These are phyloP conservation scores for Brenthis ino DNA, from an alignment of 2,888 invertebrate genomes.

Conservation along the genomic window DNA sequence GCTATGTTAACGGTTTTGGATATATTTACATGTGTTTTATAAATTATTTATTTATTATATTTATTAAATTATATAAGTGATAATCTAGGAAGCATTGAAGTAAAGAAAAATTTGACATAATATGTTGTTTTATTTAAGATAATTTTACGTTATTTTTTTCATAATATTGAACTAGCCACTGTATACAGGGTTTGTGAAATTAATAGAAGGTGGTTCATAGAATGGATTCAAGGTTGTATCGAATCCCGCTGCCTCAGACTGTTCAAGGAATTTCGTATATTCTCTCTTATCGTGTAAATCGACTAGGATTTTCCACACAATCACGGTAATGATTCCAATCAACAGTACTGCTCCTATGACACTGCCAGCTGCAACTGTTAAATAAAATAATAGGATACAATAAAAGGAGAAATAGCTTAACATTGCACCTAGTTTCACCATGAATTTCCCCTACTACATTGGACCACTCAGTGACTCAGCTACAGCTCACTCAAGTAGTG, in stretches of 20 bases:
- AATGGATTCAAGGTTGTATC: constrained; percentile 53
- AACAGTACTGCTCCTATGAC: constrained; percentile 57
- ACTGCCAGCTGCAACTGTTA: constrained; percentile 59
- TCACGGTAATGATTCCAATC: constrained; percentile 62
- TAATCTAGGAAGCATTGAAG: not conserved
- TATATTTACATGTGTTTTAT: constrained; percentile 47
- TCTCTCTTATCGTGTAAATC: constrained; percentile 62
- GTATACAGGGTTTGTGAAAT: constrained; percentile 57
- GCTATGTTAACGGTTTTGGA: constrained; percentile 31
- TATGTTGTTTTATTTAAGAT: constrained; percentile 28
- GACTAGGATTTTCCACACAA: constrained; percentile 64
- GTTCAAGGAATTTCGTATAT: constrained; percentile 57
- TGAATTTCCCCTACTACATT: too few species aligned
- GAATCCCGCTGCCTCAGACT: constrained; percentile 53
- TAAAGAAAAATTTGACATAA: not conserved
- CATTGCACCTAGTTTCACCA: too few species aligned
- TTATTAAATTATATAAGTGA: constrained; percentile 36
- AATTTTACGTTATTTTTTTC: constrained; percentile 4
- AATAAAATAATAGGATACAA: not conserved
- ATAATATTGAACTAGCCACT: constrained; percentile 22
- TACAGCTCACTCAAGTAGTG: too few species aligned
- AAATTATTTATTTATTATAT: constrained; percentile 45
- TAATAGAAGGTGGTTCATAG: constrained; percentile 52
- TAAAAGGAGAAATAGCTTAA: too few species aligned
- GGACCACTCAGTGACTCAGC: too few species aligned